Percentiles rank a stretch among this genome's conserved stretches.
These are phyloP conservation scores for Indicator maculatus DNA, from an alignment of 2,113 vertebrate genomes.

Conservation along the genomic window DNA sequence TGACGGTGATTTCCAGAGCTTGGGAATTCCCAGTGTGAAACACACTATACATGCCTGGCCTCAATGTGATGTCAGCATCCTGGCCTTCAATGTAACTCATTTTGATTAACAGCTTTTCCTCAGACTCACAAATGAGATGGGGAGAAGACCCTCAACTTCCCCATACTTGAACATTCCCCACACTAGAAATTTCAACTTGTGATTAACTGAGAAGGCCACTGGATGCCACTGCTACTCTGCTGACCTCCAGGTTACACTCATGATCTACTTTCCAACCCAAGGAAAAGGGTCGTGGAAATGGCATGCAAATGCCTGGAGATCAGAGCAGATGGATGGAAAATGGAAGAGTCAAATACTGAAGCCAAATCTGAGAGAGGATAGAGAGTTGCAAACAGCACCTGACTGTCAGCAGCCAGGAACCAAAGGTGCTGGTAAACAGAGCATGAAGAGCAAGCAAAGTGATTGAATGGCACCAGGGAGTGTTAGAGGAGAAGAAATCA, in stretches of 20 bases:
- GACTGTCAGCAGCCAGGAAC: not conserved
- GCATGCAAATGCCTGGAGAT: not conserved
- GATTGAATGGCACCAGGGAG: not conserved
- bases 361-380: not conserved
- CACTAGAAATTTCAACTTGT: not conserved
- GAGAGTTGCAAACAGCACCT: not conserved
- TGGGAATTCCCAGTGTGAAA: not conserved
- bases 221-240: slow-evolving; percentile 46
- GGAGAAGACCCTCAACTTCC: not conserved
- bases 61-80: not conserved
- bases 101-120: not conserved
- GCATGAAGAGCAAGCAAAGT: not conserved
- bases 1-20: not conserved
- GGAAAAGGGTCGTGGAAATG: not conserved
- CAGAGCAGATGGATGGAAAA: not conserved
- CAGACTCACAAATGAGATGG: not conserved
- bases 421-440: not conserved
- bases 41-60: rapidly evolving
- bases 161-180: not conserved
- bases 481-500: rapidly evolving
- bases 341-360: not conserved
- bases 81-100: not conserved
- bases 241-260: not conserved
- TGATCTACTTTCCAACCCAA: not conserved
- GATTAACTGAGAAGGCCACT: not conserved